Evolutionary conservation across 2,797 vertebrate species (phyloP).

Genomic region (Crocodylus rhombifer): DNA sequence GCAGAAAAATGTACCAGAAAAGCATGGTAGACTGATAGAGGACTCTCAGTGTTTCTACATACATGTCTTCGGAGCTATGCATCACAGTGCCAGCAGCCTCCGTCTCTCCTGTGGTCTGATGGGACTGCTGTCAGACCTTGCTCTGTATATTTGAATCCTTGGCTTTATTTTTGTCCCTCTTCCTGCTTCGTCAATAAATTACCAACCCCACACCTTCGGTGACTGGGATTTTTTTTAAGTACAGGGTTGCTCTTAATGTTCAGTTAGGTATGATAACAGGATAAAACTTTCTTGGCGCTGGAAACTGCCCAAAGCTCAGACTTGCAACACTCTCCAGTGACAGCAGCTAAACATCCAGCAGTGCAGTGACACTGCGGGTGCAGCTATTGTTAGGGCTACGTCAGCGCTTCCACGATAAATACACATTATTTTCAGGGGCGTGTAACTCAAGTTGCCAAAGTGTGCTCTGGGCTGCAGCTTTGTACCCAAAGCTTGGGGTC

Average conservation of each 20-base stretch:
- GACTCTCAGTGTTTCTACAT: rapidly evolving
- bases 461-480: rapidly evolving
- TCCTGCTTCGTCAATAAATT: neutral
- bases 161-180: neutral
- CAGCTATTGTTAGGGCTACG: neutral
- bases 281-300: conserved; percentile 19
- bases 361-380: rapidly evolving
- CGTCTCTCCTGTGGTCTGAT: rapidly evolving
- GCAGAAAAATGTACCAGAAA: rapidly evolving
- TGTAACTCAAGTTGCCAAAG: neutral
- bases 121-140: neutral
- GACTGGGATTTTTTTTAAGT: conserved; percentile 14
- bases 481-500: rapidly evolving
- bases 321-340: neutral
- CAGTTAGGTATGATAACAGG: conserved; percentile 55
- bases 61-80: neutral
- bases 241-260: conserved; percentile 47
- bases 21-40: neutral
- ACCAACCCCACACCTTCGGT: conserved; percentile 1
- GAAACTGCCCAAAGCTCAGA: neutral
- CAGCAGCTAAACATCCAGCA: neutral
- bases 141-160: neutral
- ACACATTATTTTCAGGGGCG: rapidly evolving
- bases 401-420: neutral
- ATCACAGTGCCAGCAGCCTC: rapidly evolving